Base-by-base conservation (phyloP, 2,888 invertebrate species). In the Pyrocoelia pectoralis region DNA sequence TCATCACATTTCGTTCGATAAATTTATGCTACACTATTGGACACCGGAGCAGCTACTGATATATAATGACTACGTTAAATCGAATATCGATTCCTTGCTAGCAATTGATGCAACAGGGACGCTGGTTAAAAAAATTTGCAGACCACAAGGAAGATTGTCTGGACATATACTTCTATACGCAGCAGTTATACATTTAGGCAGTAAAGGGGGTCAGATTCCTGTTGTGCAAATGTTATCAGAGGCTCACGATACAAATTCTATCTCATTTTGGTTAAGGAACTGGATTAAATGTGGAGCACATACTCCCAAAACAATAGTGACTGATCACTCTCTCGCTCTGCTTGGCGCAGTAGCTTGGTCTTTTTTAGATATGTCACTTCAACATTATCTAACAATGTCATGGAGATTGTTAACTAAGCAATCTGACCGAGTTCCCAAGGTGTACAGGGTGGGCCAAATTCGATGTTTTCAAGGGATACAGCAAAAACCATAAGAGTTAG, bases 171-270 rank as follows among this genome's bases (percentile, higher is more conserved):
- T 65, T 38, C 40, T 56, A 10, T 65, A 65, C 29, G 33, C 53
- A 2, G 65, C 38, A 2, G 56, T 65, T 2, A 53, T 65, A 10
- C 61, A 61, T 48, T 24, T 59, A 18, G 17, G 28, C 15, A 12
- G 9, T 18, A 15, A 19, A 14, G 15, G 9, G 19, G 52, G 61
- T 1, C 61, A 61, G 52, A 56, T 60, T 19, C 52, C 65, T 9
- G 56, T 65, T 12, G 40, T 29, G 1, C 61, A 65, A 53, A 61
- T 65, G 65, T 15, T 65, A 10, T 61, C 61, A 6, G 65, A 65
- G 46, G 12, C 56, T 10, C 58, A 65, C 17, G 53, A 55, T 14
- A 48, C 49, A 5, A 52, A 33, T 24, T 12, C 38, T 12, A 61
- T 65, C 9, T 5, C 48, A 14, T 29, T 29, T 18, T 65, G 61